A percentile compares a stretch with the other conserved stretches of the same genome.
Evolutionary conservation across 37 sponge, comb jelly and placozoan species (phyloP).

Genomic region (Dysidea cf. avara): DNA sequence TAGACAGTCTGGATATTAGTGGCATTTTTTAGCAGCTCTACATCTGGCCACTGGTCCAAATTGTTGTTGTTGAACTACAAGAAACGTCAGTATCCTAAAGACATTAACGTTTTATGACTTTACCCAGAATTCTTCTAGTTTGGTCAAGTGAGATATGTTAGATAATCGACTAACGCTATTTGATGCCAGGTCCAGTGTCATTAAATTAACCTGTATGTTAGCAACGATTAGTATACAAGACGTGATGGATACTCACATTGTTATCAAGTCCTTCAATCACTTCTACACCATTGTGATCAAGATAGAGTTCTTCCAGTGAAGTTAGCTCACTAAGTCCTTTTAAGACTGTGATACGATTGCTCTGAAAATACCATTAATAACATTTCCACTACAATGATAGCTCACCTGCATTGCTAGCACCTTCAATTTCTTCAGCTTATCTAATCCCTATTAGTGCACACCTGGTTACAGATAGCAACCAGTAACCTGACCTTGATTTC

Average conservation of each 20-base stretch:
- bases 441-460: slow-evolving; percentile 39
- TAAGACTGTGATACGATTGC: slow-evolving; percentile 73
- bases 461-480: not conserved
- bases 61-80: slow-evolving; percentile 80
- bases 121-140: slow-evolving; percentile 89
- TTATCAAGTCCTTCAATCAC: slow-evolving; percentile 70
- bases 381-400: not conserved
- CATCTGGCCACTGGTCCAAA: slow-evolving; percentile 58
- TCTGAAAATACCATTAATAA: slow-evolving; percentile 24
- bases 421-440: slow-evolving; percentile 55
- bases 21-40: slow-evolving; percentile 41
- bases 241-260: no score
- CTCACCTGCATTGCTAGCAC: slow-evolving; percentile 61
- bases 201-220: slow-evolving; percentile 48
- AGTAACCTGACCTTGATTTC: slow-evolving; percentile 50
- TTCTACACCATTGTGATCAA: slow-evolving; percentile 83
- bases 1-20: slow-evolving; percentile 67
- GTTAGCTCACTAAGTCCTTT: slow-evolving; percentile 68
- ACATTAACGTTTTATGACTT: slow-evolving; percentile 3
- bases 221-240: no score
- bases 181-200: slow-evolving; percentile 71
- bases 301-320: slow-evolving; percentile 80
- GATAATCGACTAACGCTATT: slow-evolving; percentile 55
- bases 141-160: slow-evolving; percentile 53
- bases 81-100: not conserved